Conservation (phyloP, 1,140 invertebrate species). For the Ceratina japonica region DNA sequence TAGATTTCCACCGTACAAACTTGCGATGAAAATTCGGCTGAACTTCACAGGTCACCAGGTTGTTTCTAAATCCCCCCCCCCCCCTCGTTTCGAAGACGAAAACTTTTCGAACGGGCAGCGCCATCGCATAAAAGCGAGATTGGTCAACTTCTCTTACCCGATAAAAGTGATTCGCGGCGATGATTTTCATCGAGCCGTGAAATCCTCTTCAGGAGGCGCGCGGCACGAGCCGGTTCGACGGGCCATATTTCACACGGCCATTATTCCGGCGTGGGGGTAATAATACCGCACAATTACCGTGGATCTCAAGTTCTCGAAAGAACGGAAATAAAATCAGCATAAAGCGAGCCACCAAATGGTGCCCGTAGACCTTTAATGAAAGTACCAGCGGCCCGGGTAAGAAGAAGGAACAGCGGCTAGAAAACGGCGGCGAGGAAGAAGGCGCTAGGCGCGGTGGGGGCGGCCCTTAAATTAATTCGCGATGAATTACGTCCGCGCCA, state of each 20-base stretch:
- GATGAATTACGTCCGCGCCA: conserved; percentile 80
- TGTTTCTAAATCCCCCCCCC: too few relatives aligned
- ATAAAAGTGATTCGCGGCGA: conserved; percentile 6
- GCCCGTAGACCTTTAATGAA: conserved; percentile 79
- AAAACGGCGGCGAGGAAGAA: conserved; percentile 9
- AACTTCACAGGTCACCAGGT: too few relatives aligned
- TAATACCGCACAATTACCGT: conserved; percentile 75
- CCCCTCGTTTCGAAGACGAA: too few relatives aligned
- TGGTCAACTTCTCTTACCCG: neutral
- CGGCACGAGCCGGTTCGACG: conserved; percentile 59
- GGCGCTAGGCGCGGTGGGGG: conserved; percentile 1
- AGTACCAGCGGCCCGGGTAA: conserved; percentile 70
- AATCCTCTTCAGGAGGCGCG: conserved; percentile 60
- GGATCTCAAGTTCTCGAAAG: conserved; percentile 72
- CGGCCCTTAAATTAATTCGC: conserved; percentile 80
- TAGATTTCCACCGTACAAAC: too few relatives aligned
- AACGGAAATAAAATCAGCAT: conserved; percentile 76
- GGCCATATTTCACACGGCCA: conserved; percentile 70
- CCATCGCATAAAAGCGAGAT: neutral
- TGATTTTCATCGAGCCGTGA: conserved; percentile 44
- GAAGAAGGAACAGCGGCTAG: conserved; percentile 26
- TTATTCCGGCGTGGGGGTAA: conserved; percentile 69
- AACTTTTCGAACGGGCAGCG: too few relatives aligned
- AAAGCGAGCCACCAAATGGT: conserved; percentile 77
- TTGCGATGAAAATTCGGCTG: too few relatives aligned